Evolutionary conservation across 2,113 vertebrate species (phyloP).

Genomic region (Calyptomena viridis): DNA sequence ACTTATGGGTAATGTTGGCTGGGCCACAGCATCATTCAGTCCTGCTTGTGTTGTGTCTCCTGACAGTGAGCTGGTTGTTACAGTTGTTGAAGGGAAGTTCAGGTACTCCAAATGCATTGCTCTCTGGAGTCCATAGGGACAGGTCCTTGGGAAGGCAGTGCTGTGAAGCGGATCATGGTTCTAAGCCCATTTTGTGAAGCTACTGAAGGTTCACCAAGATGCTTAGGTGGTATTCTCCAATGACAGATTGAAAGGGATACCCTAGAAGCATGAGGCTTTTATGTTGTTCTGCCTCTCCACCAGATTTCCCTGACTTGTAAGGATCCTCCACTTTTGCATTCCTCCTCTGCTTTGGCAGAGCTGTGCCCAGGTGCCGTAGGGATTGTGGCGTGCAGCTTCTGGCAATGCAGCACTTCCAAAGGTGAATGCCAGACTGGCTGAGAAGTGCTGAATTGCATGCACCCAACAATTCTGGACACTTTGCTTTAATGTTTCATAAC

Average conservation of each 20-base stretch:
- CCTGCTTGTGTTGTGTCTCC: too few species aligned
- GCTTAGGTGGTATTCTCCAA: neutral
- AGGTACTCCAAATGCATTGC: neutral
- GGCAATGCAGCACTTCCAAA: neutral
- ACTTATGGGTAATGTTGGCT: neutral
- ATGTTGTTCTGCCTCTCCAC: neutral
- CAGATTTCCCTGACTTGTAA: neutral
- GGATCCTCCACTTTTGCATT: neutral
- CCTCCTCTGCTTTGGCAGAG: neutral
- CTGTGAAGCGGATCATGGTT: neutral
- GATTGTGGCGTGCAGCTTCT: neutral
- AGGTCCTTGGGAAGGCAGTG: neutral
- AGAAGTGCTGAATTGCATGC: neutral
- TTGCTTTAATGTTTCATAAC: neutral
- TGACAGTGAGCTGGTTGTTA: neutral
- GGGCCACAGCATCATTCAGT: neutral
- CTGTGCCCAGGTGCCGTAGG: neutral
- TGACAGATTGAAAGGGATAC: neutral
- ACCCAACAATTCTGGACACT: neutral
- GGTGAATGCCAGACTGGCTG: neutral
- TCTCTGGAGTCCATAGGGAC: neutral
- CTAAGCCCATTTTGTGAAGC: neutral
- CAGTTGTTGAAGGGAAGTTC: neutral
- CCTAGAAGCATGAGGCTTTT: neutral
- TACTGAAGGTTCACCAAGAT: neutral